phyloP scores from a whole-genome alignment of 2,797 vertebrate species.

The Pteropus rufus region DNA sequence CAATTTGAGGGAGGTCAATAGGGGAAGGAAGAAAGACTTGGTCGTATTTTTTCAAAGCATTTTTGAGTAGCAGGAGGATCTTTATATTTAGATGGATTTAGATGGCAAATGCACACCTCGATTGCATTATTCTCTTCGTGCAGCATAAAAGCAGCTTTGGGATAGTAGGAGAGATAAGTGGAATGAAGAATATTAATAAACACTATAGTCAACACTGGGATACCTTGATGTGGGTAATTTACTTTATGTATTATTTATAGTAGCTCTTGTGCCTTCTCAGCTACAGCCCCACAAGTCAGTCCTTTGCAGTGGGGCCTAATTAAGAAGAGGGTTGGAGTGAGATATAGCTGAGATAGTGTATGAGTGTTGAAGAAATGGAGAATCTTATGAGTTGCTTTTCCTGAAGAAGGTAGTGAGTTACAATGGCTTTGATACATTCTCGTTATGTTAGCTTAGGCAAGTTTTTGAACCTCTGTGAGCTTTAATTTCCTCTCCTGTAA shows the following conservation, averaged over 20 bases:
- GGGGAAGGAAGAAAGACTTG: not conserved
- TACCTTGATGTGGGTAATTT: not conserved
- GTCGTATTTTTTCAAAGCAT: not conserved
- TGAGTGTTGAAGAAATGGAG: not conserved
- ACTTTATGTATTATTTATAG: not conserved
- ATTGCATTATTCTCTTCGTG: conserved; percentile 23
- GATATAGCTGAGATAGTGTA: not conserved
- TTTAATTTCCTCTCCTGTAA: not conserved
- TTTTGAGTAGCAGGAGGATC: conserved; percentile 10
- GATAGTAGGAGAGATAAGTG: not conserved
- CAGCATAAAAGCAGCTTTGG: not conserved
- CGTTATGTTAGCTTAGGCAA: not conserved
- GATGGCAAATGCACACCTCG: not conserved
- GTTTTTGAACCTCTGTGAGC: not conserved
- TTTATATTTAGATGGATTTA: not conserved
- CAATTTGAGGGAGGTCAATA: not conserved
- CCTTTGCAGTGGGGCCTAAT: not conserved
- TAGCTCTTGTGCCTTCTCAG: not conserved
- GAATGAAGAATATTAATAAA: conserved; percentile 24
- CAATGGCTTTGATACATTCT: not conserved
- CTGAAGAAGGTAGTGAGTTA: not conserved
- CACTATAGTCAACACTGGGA: not conserved
- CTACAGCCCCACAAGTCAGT: not conserved
- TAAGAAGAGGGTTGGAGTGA: not conserved
- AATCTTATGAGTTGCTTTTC: not conserved